Base-by-base conservation (phyloP, 92 coral and sea anemone species). In the Parazoanthus atlanticus region DNA sequence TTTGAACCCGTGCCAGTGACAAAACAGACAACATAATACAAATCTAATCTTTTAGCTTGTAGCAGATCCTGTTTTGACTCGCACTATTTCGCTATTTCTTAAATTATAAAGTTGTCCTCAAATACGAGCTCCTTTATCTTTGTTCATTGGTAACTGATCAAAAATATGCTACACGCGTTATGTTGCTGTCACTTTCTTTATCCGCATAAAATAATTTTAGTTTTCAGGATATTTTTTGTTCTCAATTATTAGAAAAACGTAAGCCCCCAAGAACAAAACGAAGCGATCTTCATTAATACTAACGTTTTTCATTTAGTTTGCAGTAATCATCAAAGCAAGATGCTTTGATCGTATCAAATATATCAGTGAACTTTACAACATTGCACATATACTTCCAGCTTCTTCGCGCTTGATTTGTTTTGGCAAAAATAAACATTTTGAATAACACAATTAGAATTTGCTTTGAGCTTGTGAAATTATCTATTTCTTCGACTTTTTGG, bases 401-500 rank as follows among this genome's bases (percentile, higher is more conserved):
- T 25, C 72, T 61, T 81, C 12, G 86, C 76, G 86, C 75, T 82
- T 67, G 78, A 84, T 36, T 84, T 84, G 78, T 58, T 84, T 26
- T 84, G 40, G 26, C 78, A 80, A 84, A 81, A 84, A 84, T 84
- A 84, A 84, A 84, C 87, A 84, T 43, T 84, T 73, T 84, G 66
- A 84, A 56, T 52, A 69, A 84, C 32, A 66, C 86, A 82, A 66
- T 65, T 17, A 16, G 10, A 66, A 21, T 82, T 67, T 82, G 76
- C 66, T 84, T 70, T 43, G 86, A 67, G 86, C 77, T 43, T 43
- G 76, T 13, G 52, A 41, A 71, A 69, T 71, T 70, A 84, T 11
- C 54, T 69, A 30, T 25, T 70, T 65, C 40, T 82, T 82, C 36
- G 75, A 65, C 29, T 41, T 43, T 84, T 69, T 54, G 46, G 23